These are phyloP conservation scores for Lepidotrigona ventralis DNA, from an alignment of 1,140 invertebrate species.

Conservation along the genomic window DNA sequence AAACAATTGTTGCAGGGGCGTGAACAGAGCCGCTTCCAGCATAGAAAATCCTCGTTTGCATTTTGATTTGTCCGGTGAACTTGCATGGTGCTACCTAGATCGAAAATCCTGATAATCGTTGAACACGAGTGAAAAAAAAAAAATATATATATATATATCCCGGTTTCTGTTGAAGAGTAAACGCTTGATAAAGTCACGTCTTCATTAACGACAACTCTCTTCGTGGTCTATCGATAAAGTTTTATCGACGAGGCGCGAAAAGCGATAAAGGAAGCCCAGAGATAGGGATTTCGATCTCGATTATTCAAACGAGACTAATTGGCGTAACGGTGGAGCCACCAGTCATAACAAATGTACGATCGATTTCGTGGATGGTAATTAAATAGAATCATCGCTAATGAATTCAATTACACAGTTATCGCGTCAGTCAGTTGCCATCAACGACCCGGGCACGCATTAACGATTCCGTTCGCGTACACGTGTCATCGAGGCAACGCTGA, in stretches of 20 bases:
- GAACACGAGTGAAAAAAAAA: background rate
- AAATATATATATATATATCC: background rate
- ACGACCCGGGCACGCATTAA: background rate
- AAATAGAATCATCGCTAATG: constrained; percentile 1
- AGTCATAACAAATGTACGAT: background rate
- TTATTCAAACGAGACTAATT: constrained; percentile 9
- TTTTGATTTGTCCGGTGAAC: background rate
- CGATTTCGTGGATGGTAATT: background rate
- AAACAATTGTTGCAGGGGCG: background rate
- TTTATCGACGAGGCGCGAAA: too few relatives aligned
- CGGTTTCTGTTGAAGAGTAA: background rate
- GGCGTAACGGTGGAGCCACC: background rate
- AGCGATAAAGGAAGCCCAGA: too few relatives aligned
- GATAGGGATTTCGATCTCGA: background rate
- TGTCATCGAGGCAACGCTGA: background rate
- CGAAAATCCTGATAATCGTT: background rate
- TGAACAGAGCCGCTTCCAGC: background rate
- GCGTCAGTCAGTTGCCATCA: background rate
- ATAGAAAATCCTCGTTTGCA: background rate
- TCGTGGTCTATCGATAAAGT: too few relatives aligned
- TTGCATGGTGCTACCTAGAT: too few relatives aligned
- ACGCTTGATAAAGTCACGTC: background rate
- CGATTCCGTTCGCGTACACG: background rate
- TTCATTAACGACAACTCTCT: background rate
- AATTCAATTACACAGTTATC: constrained; percentile 20